Percentiles rank a stretch among this genome's conserved stretches.
Conservation (phyloP, 2,113 vertebrate genomes). For the Syrmaticus mikado region DNA sequence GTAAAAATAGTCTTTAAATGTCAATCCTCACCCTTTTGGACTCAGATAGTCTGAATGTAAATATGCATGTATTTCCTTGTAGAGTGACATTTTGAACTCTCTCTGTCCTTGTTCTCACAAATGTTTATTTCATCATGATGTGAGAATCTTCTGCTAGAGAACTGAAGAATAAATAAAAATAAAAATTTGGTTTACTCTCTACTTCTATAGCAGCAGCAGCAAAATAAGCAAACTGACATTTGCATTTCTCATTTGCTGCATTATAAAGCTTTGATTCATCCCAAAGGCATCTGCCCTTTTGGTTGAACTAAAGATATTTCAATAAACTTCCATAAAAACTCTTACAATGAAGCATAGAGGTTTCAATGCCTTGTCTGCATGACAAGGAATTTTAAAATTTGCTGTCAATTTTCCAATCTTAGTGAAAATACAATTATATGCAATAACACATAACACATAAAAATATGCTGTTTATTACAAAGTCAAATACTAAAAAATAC, state of each 20-base stretch:
- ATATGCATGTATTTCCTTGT: constrained; percentile 24
- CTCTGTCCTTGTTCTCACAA: constrained; percentile 19
- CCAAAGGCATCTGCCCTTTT: constrained; percentile 52
- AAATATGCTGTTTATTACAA: background rate
- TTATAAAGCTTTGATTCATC: constrained; percentile 52
- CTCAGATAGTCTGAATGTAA: background rate
- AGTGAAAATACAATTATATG: background rate
- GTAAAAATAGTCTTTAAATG: background rate
- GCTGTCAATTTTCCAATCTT: background rate
- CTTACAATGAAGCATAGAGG: background rate
- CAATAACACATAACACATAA: background rate
- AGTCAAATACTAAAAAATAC: background rate
- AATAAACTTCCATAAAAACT: background rate
- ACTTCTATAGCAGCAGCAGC: background rate
- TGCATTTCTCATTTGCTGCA: constrained; percentile 61
- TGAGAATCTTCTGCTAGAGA: constrained; percentile 4
- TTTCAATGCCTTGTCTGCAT: background rate
- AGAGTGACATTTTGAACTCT: constrained; percentile 57
- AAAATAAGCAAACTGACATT: constrained; percentile 66
- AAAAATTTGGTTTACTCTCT: constrained; percentile 10
- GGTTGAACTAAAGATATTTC: constrained; percentile 45
- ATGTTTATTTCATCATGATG: constrained; percentile 26
- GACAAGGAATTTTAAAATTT: background rate
- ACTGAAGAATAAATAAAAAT: background rate
- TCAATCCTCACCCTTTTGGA: background rate